Percentiles rank a stretch among this genome's conserved stretches.
phyloP scores from a whole-genome alignment of 2,888 invertebrate species.

The Hesperia comma region DNA sequence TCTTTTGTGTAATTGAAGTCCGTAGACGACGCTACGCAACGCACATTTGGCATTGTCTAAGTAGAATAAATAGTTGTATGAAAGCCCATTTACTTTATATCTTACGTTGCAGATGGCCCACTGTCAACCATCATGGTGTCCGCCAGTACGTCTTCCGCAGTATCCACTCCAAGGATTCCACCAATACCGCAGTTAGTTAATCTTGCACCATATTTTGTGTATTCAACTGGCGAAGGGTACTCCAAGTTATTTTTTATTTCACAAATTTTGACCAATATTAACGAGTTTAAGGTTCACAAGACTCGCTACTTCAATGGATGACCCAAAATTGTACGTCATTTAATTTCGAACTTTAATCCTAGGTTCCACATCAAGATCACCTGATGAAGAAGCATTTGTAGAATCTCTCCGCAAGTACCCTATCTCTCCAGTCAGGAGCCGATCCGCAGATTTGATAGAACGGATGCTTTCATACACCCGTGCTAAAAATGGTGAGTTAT shows the following conservation, averaged over 20 bases:
- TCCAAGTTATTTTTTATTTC: no score
- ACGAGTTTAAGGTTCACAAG: no score
- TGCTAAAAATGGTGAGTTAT: slow-evolving; percentile 51
- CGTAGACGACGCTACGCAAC: no score
- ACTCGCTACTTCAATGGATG: no score
- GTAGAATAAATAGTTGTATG: no score
- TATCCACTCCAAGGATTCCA: background rate
- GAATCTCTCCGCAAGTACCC: slow-evolving; percentile 60
- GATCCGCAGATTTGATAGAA: slow-evolving; percentile 53
- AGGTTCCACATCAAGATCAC: slow-evolving; percentile 25
- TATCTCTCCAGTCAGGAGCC: slow-evolving; percentile 37
- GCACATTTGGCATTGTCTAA: no score
- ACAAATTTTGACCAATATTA: no score
- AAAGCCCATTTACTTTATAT: background rate
- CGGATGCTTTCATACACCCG: slow-evolving; percentile 52
- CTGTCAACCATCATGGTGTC: background rate
- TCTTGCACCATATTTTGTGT: no score
- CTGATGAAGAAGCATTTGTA: slow-evolving; percentile 50
- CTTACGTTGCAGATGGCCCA: background rate
- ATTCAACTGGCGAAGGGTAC: no score
- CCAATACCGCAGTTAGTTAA: slow-evolving; percentile 4
- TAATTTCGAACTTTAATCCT: background rate
- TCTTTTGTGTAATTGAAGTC: no score
- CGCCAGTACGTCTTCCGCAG: background rate
- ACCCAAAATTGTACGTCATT: no score